Evolutionary conservation across 92 coral and sea anemone species (phyloP).

Genomic region (Plumapathes pennacea): DNA sequence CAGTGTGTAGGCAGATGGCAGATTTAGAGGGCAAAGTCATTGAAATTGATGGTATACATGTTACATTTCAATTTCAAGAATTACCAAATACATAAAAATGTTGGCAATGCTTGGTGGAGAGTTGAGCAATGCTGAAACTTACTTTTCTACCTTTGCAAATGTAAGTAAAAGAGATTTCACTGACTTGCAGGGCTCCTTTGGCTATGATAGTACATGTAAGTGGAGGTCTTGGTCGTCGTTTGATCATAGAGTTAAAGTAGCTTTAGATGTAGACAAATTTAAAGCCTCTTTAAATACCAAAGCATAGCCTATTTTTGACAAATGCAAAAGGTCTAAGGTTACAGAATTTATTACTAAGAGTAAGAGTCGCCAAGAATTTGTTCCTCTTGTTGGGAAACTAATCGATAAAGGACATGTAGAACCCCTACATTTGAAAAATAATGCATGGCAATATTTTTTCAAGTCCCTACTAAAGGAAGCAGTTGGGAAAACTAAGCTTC

Average conservation of each 20-base stretch:
- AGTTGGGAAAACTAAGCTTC: constrained; percentile 32
- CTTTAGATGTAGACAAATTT: constrained; percentile 24
- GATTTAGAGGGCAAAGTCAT: constrained; percentile 46
- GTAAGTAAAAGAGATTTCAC: constrained; percentile 47
- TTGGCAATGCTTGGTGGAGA: constrained; percentile 52
- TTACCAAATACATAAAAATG: constrained; percentile 64
- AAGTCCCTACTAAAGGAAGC: constrained; percentile 39
- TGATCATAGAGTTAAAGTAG: constrained; percentile 28
- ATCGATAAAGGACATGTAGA: constrained; percentile 56
- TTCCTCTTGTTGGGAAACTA: constrained; percentile 40
- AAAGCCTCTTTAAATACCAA: constrained; percentile 9
- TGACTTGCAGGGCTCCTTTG: constrained; percentile 63
- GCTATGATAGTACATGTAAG: constrained; percentile 11
- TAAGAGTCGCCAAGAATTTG: constrained; percentile 48
- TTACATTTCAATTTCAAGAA: constrained; percentile 61
- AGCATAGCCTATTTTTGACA: constrained; percentile 8
- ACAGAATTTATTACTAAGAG: constrained; percentile 49
- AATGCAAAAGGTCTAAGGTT: constrained; percentile 40
- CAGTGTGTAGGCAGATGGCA: constrained; percentile 53
- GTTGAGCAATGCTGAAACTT: constrained; percentile 51
- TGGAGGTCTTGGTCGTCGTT: constrained; percentile 56
- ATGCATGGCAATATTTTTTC: constrained; percentile 55
- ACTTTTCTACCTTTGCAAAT: constrained; percentile 67
- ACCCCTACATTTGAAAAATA: constrained; percentile 45
- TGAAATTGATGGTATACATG: constrained; percentile 50